Conservation (phyloP, 2,888 invertebrate species). For the Hanleya hanleyi region DNA sequence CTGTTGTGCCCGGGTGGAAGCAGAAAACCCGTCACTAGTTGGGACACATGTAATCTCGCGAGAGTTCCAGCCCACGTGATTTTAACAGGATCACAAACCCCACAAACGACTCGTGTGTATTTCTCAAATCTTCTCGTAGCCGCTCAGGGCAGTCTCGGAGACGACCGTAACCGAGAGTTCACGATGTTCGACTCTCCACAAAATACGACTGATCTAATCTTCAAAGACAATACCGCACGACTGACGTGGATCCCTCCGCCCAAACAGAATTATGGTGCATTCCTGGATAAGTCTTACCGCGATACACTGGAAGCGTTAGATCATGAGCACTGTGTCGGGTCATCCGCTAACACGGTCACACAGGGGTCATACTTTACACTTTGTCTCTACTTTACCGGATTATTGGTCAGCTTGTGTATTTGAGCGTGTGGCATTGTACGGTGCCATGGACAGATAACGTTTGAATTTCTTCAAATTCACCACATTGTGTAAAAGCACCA, state of each 20-base stretch:
- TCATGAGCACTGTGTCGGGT: not conserved
- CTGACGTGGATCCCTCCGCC: slow-evolving; percentile 82
- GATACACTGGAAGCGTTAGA: slow-evolving; percentile 12
- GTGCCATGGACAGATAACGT: too few species aligned
- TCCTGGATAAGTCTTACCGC: slow-evolving; percentile 39
- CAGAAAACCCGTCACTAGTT: slow-evolving; percentile 85
- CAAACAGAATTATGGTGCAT: slow-evolving; percentile 43
- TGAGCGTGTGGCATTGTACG: too few species aligned
- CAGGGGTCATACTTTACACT: too few species aligned
- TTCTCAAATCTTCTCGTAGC: slow-evolving; percentile 86
- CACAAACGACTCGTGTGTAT: slow-evolving; percentile 86
- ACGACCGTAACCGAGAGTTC: slow-evolving; percentile 75
- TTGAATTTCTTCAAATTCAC: too few species aligned
- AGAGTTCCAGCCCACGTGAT: slow-evolving; percentile 90
- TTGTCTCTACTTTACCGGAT: too few species aligned
- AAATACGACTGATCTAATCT: slow-evolving; percentile 91
- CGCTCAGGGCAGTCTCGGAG: slow-evolving; percentile 14
- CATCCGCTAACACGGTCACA: too few species aligned
- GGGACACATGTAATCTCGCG: slow-evolving; percentile 87
- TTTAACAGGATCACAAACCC: slow-evolving; percentile 82
- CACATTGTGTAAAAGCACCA: too few species aligned
- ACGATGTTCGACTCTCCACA: slow-evolving; percentile 91
- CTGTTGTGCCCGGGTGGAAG: slow-evolving; percentile 77
- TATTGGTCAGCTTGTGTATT: too few species aligned
- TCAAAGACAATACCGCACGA: slow-evolving; percentile 94